These are phyloP conservation scores for Tetanocera ferruginea DNA, from an alignment of 2,888 invertebrate species.

Conservation along the genomic window DNA sequence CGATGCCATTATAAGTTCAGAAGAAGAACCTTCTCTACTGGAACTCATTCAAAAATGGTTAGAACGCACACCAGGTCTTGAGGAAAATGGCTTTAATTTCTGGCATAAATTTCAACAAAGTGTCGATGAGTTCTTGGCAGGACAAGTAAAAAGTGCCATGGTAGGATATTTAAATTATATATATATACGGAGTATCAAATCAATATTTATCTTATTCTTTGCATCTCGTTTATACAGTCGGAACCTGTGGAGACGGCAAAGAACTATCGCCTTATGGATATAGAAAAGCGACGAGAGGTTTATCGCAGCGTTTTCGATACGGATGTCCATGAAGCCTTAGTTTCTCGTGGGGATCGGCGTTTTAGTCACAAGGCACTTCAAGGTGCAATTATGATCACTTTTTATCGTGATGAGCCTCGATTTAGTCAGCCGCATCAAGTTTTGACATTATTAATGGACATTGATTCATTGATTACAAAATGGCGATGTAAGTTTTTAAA, in stretches of 20 bases:
- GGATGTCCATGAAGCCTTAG: conserved; percentile 84
- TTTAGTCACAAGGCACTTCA: conserved; percentile 93
- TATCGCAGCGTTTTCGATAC: conserved; percentile 93
- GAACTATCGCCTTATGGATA: conserved; percentile 78
- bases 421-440: conserved; percentile 99
- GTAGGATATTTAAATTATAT: conserved; percentile 55
- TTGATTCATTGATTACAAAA: conserved; percentile 97
- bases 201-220: not conserved
- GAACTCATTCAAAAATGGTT: conserved; percentile 93
- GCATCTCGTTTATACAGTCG: conserved; percentile 67
- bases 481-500: conserved; percentile 93
- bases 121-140: conserved; percentile 79
- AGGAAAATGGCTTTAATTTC: conserved; percentile 88
- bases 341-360: conserved; percentile 81
- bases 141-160: conserved; percentile 75
- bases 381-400: conserved; percentile 97
- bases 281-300: conserved; percentile 84
- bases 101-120: conserved; percentile 90
- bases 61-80: conserved; percentile 93
- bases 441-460: conserved; percentile 94
- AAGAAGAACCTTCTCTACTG: conserved; percentile 87
- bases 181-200: not conserved
- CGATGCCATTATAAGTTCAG: conserved; percentile 77
- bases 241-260: conserved; percentile 76
- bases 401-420: conserved; percentile 96